Evolutionary conservation across 2,113 vertebrate genomes (phyloP), one percentile per base, ranked within the genome.

Genomic region (Struthio camelus): DNA sequence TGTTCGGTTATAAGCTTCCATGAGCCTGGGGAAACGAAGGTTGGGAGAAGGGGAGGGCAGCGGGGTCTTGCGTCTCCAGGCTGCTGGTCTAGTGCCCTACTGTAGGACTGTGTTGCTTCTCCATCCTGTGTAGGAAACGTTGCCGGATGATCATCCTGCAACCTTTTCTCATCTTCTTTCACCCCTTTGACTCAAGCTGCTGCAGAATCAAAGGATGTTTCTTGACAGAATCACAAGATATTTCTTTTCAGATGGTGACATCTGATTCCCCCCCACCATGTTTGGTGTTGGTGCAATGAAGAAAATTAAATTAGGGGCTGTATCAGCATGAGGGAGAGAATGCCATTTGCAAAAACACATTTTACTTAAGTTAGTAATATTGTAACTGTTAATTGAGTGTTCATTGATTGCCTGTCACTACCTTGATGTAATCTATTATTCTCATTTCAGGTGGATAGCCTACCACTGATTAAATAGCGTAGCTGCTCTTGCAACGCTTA

Each of bases 311-410:
- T 87, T 50, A 62, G 82, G 82, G 58, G 51, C 85, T 78, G 78
- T 78, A 40, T 82, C 69, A 14, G 59, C 44, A 9, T 2, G 17
- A 89, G 73, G 77, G 76, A 64, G 65, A 93, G 87, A 79, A 93
- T 80, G 44, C 87, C 86, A 64, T 93, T 89, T 92, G 90, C 84
- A 94, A 76, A 72, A 58, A 0, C 88, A 38, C 42, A 2, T 89
- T 96, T 95, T 95, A 93, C 94, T 96, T 88, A 93, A 96, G 97
- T 97, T 96, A 51, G 95, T 97, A 94, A 97, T 96, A 97, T 78
- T 84, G 92, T 80, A 90, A 90, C 93, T 93, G 95, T 97, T 98
- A 98, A 98, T 97, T 92, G 97, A 96, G 95, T 92, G 94, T 84
- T 93, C 95, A 97, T 96, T 93, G 97, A 98, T 98, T 69, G 92